Evolutionary conservation across 1,140 invertebrate genomes (phyloP).

Genomic region (Bombus consobrinus): DNA sequence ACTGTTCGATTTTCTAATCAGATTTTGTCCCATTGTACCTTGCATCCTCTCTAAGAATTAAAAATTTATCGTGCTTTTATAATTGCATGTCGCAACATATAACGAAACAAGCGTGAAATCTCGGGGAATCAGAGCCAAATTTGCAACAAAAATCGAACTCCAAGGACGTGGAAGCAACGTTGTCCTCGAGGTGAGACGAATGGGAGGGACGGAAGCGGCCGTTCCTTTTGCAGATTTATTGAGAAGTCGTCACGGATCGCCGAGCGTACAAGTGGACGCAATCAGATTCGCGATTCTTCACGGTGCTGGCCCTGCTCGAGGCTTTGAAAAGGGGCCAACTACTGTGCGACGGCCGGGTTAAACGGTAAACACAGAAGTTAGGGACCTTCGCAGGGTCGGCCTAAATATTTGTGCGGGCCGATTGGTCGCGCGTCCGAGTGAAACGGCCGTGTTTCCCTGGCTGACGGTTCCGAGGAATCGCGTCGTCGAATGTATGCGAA

Average conservation of each 20-base stretch:
- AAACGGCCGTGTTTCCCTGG: constrained; percentile 38
- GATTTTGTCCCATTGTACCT: too few relatives aligned
- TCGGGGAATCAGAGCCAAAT: not conserved
- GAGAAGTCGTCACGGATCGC: constrained; percentile 48
- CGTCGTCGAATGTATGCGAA: not conserved
- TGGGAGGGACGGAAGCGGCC: constrained; percentile 27
- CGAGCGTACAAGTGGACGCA: constrained; percentile 17
- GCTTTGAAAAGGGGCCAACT: constrained; percentile 56
- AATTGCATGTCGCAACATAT: too few relatives aligned
- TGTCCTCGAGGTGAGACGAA: constrained; percentile 34
- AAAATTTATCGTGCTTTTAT: too few relatives aligned
- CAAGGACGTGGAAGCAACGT: not conserved
- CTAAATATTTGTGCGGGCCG: constrained; percentile 73
- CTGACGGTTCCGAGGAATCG: not conserved
- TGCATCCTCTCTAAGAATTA: too few relatives aligned
- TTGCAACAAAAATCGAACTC: not conserved
- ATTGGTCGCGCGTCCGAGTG: constrained; percentile 69
- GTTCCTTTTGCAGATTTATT: constrained; percentile 38
- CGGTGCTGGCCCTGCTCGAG: constrained; percentile 41
- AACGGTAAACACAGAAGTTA: constrained; percentile 57
- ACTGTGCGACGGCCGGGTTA: constrained; percentile 64
- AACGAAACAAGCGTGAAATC: too few relatives aligned
- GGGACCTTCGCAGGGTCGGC: constrained; percentile 37
- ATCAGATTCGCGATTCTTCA: constrained; percentile 71
- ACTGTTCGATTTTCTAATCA: too few relatives aligned